These are phyloP conservation scores for Lordiphosa collinella DNA, from an alignment of 1,140 invertebrate species.

Conservation along the genomic window DNA sequence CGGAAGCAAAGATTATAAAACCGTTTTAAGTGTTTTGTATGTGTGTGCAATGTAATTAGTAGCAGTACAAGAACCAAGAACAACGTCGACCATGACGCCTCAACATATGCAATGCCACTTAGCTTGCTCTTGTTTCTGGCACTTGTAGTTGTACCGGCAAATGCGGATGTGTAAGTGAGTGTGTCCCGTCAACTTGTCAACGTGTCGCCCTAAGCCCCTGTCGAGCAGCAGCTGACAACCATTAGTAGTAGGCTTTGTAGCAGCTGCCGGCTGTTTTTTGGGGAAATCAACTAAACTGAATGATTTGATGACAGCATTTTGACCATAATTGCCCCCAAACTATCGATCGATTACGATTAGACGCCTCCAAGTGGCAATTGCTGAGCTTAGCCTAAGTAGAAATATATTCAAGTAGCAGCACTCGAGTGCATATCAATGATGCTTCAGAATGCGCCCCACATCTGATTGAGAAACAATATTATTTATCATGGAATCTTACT, in stretches of 20 bases:
- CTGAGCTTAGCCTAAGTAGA: too few species aligned
- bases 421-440: too few species aligned
- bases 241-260: too few species aligned
- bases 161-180: background rate
- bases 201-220: conserved; percentile 1
- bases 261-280: background rate
- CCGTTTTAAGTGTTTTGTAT: conserved; percentile 46
- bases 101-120: conserved; percentile 32
- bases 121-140: conserved; percentile 1
- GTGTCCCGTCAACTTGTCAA: background rate
- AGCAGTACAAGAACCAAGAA: conserved; percentile 4
- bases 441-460: too few species aligned
- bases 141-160: too few species aligned
- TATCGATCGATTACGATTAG: conserved; percentile 2
- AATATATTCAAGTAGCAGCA: too few species aligned
- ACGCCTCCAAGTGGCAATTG: background rate
- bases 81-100: conserved; percentile 12
- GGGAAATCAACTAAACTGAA: too few species aligned
- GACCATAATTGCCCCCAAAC: background rate
- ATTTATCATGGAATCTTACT: too few species aligned
- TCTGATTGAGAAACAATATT: too few species aligned
- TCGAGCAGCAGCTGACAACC: background rate
- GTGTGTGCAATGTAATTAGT: conserved; percentile 60
- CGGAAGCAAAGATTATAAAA: conserved; percentile 72
- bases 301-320: too few species aligned